Percentiles rank a stretch among this genome's conserved stretches.
Conservation (phyloP, 2,797 vertebrate species). For the Chaetophractus vellerosus region DNA sequence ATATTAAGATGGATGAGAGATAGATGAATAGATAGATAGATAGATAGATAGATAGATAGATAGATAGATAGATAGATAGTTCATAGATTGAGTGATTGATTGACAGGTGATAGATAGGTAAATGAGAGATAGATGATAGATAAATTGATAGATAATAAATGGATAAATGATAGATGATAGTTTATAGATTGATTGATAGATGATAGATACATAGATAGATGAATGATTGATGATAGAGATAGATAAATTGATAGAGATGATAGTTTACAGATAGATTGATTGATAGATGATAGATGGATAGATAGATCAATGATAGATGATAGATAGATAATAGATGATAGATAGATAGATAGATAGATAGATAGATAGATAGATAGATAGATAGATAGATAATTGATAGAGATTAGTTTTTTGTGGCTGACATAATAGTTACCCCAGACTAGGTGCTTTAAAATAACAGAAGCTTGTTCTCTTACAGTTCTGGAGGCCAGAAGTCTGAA, state of each 20-base stretch:
- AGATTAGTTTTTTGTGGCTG: neutral
- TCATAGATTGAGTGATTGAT: neutral
- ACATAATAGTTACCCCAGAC: neutral
- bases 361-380: neutral
- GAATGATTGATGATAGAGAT: no score
- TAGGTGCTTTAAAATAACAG: neutral
- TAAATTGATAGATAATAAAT: neutral
- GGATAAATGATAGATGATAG: neutral
- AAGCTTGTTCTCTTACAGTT: neutral
- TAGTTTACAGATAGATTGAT: no score
- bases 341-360: neutral
- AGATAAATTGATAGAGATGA: no score
- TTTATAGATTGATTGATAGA: neutral
- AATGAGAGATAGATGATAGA: neutral
- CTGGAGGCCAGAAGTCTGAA: neutral
- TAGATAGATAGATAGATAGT: no score
- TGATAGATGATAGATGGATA: neutral
- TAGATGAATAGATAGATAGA: neutral
- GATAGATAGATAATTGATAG: neutral
- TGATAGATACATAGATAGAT: no score
- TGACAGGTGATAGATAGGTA: neutral
- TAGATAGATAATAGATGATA: neutral
- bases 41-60: neutral
- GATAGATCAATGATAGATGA: neutral
- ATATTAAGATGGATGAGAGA: neutral